Percentiles rank a stretch among this genome's conserved stretches.
phyloP scores from a whole-genome alignment of 2,888 invertebrate genomes.

The Magallana nippona region DNA sequence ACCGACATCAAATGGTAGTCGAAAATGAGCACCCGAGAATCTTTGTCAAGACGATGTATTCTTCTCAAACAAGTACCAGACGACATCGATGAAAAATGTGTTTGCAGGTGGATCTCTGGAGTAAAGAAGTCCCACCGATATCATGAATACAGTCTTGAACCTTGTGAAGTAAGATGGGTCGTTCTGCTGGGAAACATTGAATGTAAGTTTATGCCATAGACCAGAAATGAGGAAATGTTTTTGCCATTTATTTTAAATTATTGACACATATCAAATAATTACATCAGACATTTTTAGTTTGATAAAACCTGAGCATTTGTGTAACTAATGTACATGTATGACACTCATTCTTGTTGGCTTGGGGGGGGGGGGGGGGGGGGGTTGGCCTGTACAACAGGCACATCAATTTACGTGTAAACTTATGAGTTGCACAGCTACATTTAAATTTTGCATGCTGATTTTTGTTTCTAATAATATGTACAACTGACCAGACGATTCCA shows the following conservation, averaged over 20 bases:
- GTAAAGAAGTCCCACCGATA: background rate
- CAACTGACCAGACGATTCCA: no score
- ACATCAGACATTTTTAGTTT: background rate
- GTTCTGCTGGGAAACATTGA: background rate
- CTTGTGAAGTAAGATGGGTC: background rate
- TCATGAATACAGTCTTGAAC: background rate
- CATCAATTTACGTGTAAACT: no score
- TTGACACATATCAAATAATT: no score
- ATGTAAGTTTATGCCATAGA: background rate
- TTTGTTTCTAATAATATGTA: no score
- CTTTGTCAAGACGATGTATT: conserved; percentile 1
- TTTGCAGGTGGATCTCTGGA: background rate
- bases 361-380: background rate
- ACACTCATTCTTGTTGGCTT: no score
- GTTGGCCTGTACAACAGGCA: no score
- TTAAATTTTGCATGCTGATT: no score
- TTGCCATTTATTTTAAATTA: no score
- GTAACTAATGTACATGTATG: no score
- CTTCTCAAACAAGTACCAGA: background rate
- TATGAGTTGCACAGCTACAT: no score
- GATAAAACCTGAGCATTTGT: no score
- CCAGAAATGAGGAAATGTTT: background rate
- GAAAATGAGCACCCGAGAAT: background rate
- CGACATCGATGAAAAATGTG: background rate
- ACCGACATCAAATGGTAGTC: background rate